Evolutionary conservation across 2,888 invertebrate genomes (phyloP).

Genomic region (Gastrophysa polygoni): DNA sequence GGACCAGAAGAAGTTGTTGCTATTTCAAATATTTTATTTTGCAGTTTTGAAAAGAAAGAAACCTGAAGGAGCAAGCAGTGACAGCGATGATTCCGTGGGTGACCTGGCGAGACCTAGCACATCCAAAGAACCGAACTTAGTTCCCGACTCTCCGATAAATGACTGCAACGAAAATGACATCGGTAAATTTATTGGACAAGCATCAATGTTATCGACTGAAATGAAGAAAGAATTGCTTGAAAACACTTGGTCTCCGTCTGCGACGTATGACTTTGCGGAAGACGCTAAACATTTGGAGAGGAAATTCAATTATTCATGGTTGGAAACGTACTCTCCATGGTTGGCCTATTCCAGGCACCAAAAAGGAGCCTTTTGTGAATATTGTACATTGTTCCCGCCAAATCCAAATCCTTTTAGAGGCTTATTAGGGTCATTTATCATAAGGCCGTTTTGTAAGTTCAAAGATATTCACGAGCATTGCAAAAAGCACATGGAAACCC

Average conservation of each 20-base stretch:
- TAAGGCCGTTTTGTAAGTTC: slow-evolving; percentile 34
- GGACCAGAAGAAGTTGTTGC: too few relatives aligned
- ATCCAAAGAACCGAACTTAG: too few relatives aligned
- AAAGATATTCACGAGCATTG: slow-evolving; percentile 25
- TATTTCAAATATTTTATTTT: too few relatives aligned
- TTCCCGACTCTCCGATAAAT: neutral
- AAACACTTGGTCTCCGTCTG: slow-evolving; percentile 4
- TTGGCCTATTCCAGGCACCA: slow-evolving; percentile 28
- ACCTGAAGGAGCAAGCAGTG: too few relatives aligned
- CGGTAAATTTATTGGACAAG: slow-evolving; percentile 16
- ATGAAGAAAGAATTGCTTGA: slow-evolving; percentile 7
- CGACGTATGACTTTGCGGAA: slow-evolving; percentile 14
- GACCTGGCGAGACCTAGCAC: too few relatives aligned
- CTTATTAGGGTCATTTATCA: slow-evolving; percentile 38
- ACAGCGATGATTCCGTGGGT: too few relatives aligned
- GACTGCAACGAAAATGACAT: slow-evolving; percentile 17
- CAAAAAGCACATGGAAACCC: slow-evolving; percentile 27
- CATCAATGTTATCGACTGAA: neutral
- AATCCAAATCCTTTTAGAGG: neutral
- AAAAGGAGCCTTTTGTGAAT: slow-evolving; percentile 25
- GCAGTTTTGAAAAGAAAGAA: too few relatives aligned
- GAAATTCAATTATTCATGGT: slow-evolving; percentile 36
- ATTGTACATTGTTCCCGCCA: slow-evolving; percentile 17
- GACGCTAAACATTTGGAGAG: slow-evolving; percentile 36
- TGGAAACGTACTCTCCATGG: slow-evolving; percentile 27